phyloP scores from a whole-genome alignment of 2,113 vertebrate species.

The Actenoides hombroni region DNA sequence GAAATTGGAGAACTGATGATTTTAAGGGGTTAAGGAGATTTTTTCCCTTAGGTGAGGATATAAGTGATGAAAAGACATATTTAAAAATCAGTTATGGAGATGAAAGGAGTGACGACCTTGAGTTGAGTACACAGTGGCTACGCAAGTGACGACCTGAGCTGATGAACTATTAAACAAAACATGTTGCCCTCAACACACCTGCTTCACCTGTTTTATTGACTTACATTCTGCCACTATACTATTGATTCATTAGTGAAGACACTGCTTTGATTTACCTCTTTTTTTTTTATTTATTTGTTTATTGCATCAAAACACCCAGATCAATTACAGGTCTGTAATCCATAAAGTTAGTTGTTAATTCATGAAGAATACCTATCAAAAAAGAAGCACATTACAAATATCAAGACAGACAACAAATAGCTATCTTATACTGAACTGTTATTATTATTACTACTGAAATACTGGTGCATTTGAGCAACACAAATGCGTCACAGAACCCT shows the following conservation, averaged over 20 bases:
- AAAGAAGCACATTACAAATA: neutral
- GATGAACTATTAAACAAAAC: neutral
- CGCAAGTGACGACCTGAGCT: neutral
- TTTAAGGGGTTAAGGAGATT: neutral
- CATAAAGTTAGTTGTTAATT: neutral
- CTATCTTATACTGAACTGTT: neutral
- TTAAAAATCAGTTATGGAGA: neutral
- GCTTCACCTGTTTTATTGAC: neutral
- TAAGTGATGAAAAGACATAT: neutral
- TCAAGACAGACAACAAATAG: neutral
- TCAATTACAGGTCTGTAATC: neutral
- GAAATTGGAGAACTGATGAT: neutral
- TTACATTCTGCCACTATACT: neutral
- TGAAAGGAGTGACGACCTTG: neutral
- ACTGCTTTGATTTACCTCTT: neutral
- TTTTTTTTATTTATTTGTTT: neutral
- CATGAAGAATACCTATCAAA: neutral
- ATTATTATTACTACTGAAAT: neutral
- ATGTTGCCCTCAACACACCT: neutral
- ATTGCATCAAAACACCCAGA: neutral
- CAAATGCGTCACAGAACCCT: neutral
- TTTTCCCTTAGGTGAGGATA: neutral
- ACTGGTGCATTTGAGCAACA: neutral
- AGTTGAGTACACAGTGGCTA: neutral
- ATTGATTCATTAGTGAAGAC: neutral